Conservation (phyloP, 2,888 invertebrate genomes). For the Pantelozetes paolii region DNA sequence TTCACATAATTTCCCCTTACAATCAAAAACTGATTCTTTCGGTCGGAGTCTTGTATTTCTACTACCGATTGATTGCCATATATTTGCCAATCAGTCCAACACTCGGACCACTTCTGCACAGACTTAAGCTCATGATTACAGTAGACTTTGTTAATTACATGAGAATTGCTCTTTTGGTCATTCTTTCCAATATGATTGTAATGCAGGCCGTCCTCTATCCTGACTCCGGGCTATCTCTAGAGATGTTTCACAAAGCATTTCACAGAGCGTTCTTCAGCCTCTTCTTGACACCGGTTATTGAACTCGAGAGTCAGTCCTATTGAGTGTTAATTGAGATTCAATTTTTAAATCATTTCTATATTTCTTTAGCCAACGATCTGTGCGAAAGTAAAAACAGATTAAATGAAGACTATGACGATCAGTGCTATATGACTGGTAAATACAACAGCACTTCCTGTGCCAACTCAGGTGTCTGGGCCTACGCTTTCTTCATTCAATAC, state of each 20-base stretch:
- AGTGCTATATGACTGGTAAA: neutral
- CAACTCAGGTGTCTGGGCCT: slow-evolving; percentile 37
- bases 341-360: too few relatives aligned
- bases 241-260: slow-evolving; percentile 51
- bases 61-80: slow-evolving; percentile 55
- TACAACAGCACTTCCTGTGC: slow-evolving; percentile 25
- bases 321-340: neutral
- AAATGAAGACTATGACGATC: neutral
- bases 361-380: neutral
- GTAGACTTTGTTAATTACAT: slow-evolving; percentile 52
- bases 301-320: slow-evolving; percentile 47
- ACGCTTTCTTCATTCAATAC: slow-evolving; percentile 50
- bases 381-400: neutral
- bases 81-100: slow-evolving; percentile 55
- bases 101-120: slow-evolving; percentile 55
- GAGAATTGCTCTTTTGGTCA: slow-evolving; percentile 52
- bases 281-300: slow-evolving; percentile 53
- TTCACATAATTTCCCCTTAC: slow-evolving; percentile 49
- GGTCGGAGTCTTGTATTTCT: slow-evolving; percentile 55
- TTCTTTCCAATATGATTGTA: slow-evolving; percentile 50
- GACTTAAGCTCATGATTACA: slow-evolving; percentile 54
- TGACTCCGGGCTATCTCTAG: slow-evolving; percentile 51
- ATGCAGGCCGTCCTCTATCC: slow-evolving; percentile 55
- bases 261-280: slow-evolving; percentile 54
- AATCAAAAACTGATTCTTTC: slow-evolving; percentile 52